Evolutionary conservation across 1,140 invertebrate genomes (phyloP).

Genomic region (Megathymus violae): DNA sequence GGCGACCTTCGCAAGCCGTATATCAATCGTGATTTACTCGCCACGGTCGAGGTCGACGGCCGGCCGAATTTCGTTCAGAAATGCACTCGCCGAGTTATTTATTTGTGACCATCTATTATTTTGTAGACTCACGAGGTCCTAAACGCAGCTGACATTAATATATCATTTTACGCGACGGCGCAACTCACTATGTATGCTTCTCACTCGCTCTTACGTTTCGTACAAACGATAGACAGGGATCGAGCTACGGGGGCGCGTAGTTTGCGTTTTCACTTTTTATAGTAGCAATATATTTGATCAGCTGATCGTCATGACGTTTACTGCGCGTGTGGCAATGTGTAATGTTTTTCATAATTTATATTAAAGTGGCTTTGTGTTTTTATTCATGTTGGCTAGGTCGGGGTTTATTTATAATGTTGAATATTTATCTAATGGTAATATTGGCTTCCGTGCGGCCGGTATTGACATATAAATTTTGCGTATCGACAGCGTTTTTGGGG

Average conservation of each 20-base stretch:
- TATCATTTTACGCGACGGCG: conserved; percentile 81
- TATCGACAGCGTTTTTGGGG: conserved; percentile 48
- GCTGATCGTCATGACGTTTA: conserved; percentile 82
- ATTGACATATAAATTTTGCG: conserved; percentile 60
- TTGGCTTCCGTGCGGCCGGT: conserved; percentile 44
- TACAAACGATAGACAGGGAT: conserved; percentile 52
- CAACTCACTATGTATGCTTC: conserved; percentile 53
- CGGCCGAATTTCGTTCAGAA: conserved; percentile 81
- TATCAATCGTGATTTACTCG: conserved; percentile 81
- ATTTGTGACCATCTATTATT: conserved; percentile 83
- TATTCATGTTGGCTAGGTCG: conserved; percentile 75
- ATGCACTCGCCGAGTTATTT: conserved; percentile 81
- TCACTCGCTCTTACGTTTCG: conserved; percentile 41
- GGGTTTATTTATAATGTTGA: conserved; percentile 77
- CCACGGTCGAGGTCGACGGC: conserved; percentile 79
- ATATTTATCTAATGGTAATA: conserved; percentile 71
- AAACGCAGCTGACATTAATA: conserved; percentile 83
- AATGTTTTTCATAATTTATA: conserved; percentile 83
- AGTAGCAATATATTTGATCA: conserved; percentile 84
- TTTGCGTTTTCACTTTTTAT: conserved; percentile 83
- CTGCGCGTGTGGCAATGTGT: conserved; percentile 66
- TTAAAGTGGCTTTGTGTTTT: conserved; percentile 73
- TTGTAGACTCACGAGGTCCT: conserved; percentile 83
- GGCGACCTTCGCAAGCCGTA: conserved; percentile 78
- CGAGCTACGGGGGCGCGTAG: conserved; percentile 60